Evolutionary conservation across 2,888 invertebrate genomes (phyloP).

Genomic region (Cataglyphis altisquamis): DNA sequence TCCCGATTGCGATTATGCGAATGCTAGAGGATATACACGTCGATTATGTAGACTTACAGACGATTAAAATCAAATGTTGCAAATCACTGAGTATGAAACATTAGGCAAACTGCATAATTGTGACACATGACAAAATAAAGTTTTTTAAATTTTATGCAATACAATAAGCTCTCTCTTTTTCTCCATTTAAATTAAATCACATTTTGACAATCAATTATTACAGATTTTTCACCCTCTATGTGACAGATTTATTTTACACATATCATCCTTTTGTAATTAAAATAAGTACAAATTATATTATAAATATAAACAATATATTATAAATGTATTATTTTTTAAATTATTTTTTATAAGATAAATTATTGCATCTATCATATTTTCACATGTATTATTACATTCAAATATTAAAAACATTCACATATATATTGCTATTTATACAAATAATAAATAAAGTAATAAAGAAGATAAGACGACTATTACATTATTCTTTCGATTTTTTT

Average conservation of each 20-base stretch:
- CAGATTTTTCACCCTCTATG: not conserved
- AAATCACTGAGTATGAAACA: not conserved
- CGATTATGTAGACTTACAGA: not conserved
- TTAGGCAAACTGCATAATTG: not conserved
- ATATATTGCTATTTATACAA: not conserved
- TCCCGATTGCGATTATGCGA: not conserved
- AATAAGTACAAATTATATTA: not conserved
- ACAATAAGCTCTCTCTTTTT: not conserved
- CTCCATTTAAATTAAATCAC: not conserved
- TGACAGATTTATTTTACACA: not conserved
- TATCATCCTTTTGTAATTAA: not conserved
- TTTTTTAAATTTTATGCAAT: not conserved
- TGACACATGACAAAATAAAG: not conserved
- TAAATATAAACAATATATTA: not conserved
- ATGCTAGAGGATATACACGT: not conserved
- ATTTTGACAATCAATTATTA: not conserved
- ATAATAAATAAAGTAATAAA: not conserved
- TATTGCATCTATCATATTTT: not conserved
- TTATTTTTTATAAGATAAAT: not conserved
- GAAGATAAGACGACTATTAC: not conserved
- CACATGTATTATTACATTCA: not conserved
- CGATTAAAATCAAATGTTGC: constrained; percentile 8
- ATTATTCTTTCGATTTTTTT: not conserved
- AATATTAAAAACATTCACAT: not conserved
- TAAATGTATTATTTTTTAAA: not conserved